Percentiles rank a stretch among this genome's conserved stretches.
Conservation (phyloP, 2,888 invertebrate genomes). For the Melolontha melolontha region DNA sequence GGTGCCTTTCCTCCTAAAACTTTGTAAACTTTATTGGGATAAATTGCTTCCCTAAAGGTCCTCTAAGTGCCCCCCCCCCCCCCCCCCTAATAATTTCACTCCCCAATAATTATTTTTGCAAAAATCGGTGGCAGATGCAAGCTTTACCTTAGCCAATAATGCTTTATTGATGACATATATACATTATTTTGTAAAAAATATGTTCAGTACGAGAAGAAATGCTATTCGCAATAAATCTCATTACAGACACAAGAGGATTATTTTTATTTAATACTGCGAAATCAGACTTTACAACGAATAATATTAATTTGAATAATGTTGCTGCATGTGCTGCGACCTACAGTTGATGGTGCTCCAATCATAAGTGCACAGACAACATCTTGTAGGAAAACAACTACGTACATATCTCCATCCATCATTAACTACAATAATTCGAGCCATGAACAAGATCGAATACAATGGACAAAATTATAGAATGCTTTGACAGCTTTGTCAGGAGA, state of each 20-base stretch:
- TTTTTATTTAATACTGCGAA: slow-evolving; percentile 47
- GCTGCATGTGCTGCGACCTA: slow-evolving; percentile 56
- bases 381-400: no score
- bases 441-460: slow-evolving; percentile 3
- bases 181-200: slow-evolving; percentile 12
- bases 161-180: slow-evolving; percentile 9
- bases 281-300: slow-evolving; percentile 50
- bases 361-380: slow-evolving; percentile 40
- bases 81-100: no score
- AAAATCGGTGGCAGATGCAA: no score
- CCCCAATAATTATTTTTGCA: no score
- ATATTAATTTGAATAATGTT: slow-evolving; percentile 52
- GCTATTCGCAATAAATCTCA: slow-evolving; percentile 17
- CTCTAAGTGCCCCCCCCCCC: no score
- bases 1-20: no score
- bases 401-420: background rate
- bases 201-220: slow-evolving; percentile 13
- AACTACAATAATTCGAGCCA: no score
- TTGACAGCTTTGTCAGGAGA: no score
- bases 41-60: no score
- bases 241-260: background rate
- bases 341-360: slow-evolving; percentile 56
- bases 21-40: no score
- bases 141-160: no score
- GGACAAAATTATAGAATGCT: background rate